Conservation (phyloP, 2,113 vertebrate species). For the Corapipo altera region DNA sequence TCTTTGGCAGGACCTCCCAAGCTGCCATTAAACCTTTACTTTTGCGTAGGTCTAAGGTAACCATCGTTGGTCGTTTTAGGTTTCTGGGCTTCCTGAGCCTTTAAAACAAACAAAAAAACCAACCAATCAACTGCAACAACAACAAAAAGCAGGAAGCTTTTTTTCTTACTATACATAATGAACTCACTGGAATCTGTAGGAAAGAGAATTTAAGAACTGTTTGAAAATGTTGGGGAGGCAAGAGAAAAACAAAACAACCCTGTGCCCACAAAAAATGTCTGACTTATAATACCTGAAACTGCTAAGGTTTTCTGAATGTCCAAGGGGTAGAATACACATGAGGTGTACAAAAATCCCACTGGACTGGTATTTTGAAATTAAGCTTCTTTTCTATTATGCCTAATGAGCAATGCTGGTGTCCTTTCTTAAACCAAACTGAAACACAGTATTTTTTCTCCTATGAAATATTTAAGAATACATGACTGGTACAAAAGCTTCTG, state of each 20-base stretch:
- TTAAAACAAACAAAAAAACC: not conserved
- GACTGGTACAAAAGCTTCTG: not conserved
- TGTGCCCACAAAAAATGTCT: not conserved
- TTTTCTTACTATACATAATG: not conserved
- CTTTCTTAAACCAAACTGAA: not conserved
- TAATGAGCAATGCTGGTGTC: not conserved
- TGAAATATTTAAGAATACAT: not conserved
- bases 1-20: not conserved
- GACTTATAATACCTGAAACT: not conserved
- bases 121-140: not conserved
- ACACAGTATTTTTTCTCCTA: not conserved
- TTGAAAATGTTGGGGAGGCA: not conserved
- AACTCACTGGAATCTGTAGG: not conserved
- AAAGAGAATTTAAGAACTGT: not conserved
- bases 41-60: not conserved
- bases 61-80: fast-evolving
- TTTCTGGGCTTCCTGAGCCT: not conserved
- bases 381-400: not conserved
- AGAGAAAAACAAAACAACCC: not conserved
- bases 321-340: not conserved
- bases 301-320: not conserved
- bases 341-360: not conserved
- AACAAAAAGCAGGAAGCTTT: not conserved
- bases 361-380: not conserved
- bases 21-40: not conserved